Evolutionary conservation across 2,113 vertebrate species (phyloP).

Genomic region (Coregonus clupeaformis): DNA sequence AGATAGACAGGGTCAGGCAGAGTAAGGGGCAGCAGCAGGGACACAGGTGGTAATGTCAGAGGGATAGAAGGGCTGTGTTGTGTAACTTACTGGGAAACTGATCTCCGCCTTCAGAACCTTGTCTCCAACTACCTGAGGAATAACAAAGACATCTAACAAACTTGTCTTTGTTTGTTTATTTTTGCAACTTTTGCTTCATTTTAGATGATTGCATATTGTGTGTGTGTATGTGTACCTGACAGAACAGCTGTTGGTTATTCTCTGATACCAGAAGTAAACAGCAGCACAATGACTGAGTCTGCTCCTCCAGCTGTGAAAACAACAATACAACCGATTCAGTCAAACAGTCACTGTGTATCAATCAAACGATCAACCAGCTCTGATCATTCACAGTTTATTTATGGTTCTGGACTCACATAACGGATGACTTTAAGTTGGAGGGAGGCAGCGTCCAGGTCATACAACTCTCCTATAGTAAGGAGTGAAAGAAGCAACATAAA

Average conservation of each 20-base stretch:
- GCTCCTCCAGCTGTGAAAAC: conserved; percentile 72
- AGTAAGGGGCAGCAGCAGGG: not conserved
- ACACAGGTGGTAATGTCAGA: not conserved
- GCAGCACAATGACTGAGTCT: conserved; percentile 75
- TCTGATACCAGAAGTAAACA: conserved; percentile 81
- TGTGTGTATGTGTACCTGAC: conserved; percentile 69
- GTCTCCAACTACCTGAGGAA: conserved; percentile 75
- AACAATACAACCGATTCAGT: not conserved
- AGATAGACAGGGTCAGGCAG: not conserved
- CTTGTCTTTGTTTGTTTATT: not conserved
- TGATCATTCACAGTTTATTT: too few relatives aligned
- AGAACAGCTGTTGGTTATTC: conserved; percentile 81
- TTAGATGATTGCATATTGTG: not conserved
- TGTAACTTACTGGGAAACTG: conserved; percentile 76
- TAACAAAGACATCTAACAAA: not conserved
- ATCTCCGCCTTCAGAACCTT: conserved; percentile 78
- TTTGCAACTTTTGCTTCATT: not conserved
- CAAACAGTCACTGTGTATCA: not conserved
- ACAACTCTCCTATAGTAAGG: conserved; percentile 71
- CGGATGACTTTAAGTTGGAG: conserved; percentile 71
- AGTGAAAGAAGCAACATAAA: not conserved
- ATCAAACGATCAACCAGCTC: not conserved
- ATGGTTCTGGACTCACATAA: conserved; percentile 13
- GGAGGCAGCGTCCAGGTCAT: conserved; percentile 76
- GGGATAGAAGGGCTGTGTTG: not conserved